Conservation (phyloP, 2,113 vertebrate species). For the Australoheros scitulus region DNA sequence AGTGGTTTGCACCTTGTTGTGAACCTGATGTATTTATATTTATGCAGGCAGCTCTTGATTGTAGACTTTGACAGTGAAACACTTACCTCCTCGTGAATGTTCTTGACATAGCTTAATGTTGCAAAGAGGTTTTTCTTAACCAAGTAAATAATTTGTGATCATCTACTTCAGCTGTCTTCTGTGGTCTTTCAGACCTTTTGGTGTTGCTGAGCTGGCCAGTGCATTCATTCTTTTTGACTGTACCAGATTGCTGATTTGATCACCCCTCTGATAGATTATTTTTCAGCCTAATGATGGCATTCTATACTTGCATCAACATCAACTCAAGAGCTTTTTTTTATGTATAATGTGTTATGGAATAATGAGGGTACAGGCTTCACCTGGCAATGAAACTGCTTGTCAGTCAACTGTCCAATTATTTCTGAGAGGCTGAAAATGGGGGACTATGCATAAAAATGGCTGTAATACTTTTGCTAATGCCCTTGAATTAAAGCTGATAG, state of each 20-base stretch:
- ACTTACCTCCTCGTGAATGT: not conserved
- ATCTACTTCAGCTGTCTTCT: not conserved
- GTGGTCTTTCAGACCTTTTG: not conserved
- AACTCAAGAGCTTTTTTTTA: not conserved
- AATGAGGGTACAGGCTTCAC: too few relatives aligned
- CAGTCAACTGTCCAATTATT: not conserved
- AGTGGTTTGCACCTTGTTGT: not conserved
- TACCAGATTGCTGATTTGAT: not conserved
- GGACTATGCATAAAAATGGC: too few relatives aligned
- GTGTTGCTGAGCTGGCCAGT: not conserved
- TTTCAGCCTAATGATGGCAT: not conserved
- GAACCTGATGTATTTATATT: not conserved
- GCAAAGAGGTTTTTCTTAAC: not conserved
- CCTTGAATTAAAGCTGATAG: too few relatives aligned
- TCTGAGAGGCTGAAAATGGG: not conserved
- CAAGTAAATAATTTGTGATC: not conserved
- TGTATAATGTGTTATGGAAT: not conserved
- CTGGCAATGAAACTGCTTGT: too few relatives aligned
- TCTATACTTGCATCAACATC: not conserved
- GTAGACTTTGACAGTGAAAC: not conserved
- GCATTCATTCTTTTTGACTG: not conserved
- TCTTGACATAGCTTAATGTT: not conserved
- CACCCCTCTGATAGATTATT: not conserved
- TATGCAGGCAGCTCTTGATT: not conserved
- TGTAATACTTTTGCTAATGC: too few relatives aligned